These are phyloP conservation scores for Campaea margaritaria DNA, from an alignment of 2,888 invertebrate species.

Conservation along the genomic window DNA sequence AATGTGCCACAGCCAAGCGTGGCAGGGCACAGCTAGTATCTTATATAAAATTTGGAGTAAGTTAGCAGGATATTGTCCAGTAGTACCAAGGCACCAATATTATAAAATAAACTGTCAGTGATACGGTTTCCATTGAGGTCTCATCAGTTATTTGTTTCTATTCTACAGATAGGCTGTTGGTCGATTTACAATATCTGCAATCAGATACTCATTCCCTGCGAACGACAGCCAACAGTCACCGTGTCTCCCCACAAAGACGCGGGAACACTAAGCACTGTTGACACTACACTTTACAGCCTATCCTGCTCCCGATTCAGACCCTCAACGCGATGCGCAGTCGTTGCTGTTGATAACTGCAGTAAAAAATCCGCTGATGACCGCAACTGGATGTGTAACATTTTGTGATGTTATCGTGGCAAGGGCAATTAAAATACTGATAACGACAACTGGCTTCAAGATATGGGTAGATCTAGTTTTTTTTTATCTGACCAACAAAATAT, in stretches of 20 bases:
- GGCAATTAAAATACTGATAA: no score
- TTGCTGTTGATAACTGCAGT: slow-evolving; percentile 31
- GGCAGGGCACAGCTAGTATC: no score
- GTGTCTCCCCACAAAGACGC: slow-evolving; percentile 73
- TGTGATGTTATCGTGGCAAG: background rate
- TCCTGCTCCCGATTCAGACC: slow-evolving; percentile 64
- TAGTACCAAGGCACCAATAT: no score
- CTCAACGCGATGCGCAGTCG: slow-evolving; percentile 52
- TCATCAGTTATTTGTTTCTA: background rate
- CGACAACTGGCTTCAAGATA: no score
- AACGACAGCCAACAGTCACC: slow-evolving; percentile 12
- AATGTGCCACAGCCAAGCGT: no score
- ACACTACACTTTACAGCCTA: slow-evolving; percentile 80
- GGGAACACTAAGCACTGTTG: slow-evolving; percentile 81
- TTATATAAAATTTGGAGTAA: no score
- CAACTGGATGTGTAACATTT: slow-evolving; percentile 2
- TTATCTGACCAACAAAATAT: no score
- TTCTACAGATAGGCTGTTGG: no score
- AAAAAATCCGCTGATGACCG: slow-evolving; percentile 16
- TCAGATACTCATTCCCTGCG: slow-evolving; percentile 30
- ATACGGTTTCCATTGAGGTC: background rate
- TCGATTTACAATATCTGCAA: background rate
- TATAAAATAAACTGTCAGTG: no score
- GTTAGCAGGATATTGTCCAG: no score
- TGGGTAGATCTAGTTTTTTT: background rate